Evolutionary conservation across 2,797 vertebrate species (phyloP).

Genomic region (Anabacerthia variegaticeps): DNA sequence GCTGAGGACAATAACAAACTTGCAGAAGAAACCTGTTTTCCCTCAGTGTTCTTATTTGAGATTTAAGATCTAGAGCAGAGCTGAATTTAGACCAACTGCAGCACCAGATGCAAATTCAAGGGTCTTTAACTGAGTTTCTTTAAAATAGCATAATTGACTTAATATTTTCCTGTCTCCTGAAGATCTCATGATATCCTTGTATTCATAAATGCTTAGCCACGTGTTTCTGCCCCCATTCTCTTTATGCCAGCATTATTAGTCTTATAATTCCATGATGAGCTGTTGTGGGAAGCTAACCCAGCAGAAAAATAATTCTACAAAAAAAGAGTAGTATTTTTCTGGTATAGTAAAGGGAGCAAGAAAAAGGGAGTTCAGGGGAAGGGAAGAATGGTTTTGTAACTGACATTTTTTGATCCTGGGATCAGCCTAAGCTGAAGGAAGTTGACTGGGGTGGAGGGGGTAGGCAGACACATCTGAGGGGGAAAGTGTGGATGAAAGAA

Average conservation of each 20-base stretch:
- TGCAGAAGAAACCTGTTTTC: not conserved
- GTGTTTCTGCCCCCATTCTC: not conserved
- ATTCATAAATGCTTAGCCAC: not conserved
- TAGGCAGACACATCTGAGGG: constrained; percentile 1
- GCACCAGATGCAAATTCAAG: not conserved
- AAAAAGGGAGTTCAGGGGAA: not conserved
- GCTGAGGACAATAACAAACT: not conserved
- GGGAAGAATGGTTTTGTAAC: constrained; percentile 20
- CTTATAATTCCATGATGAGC: not conserved
- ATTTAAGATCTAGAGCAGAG: not conserved
- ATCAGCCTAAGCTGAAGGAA: constrained; percentile 36
- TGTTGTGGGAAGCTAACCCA: not conserved
- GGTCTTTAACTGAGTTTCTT: not conserved
- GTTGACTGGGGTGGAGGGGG: not conserved
- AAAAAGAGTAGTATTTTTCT: not conserved
- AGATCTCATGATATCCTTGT: not conserved
- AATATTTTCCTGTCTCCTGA: not conserved
- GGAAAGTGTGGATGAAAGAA: constrained; percentile 16
- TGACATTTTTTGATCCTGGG: constrained; percentile 13
- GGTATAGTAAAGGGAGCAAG: not conserved
- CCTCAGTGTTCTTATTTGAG: not conserved
- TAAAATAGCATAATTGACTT: not conserved
- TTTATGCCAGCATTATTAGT: not conserved
- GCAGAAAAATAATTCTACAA: not conserved
- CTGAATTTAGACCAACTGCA: not conserved